These are phyloP conservation scores for Rotaria macrura DNA, from an alignment of 2,888 invertebrate genomes.

Conservation along the genomic window DNA sequence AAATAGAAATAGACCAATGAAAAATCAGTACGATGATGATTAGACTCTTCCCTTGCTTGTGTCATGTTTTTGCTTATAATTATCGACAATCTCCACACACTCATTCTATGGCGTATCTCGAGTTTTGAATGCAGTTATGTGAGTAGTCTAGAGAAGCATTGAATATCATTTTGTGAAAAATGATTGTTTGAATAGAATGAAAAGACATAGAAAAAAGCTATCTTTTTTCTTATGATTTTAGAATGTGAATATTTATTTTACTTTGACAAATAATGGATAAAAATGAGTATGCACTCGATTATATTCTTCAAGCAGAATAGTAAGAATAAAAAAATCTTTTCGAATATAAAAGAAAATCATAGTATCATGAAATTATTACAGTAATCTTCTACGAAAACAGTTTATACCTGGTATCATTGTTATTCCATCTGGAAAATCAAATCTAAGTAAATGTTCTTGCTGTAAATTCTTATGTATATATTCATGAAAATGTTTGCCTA, in stretches of 20 bases:
- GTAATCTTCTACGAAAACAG: constrained; percentile 5
- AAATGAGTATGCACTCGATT: constrained; percentile 15
- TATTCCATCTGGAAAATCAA: constrained; percentile 6
- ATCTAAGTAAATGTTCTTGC: background rate
- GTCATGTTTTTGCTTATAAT: too few species aligned
- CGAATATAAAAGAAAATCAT: background rate
- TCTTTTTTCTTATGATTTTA: background rate
- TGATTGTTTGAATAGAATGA: too few species aligned
- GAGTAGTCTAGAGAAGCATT: too few species aligned
- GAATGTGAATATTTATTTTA: background rate
- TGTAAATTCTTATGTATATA: too few species aligned
- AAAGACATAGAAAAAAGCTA: too few species aligned
- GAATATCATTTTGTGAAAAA: too few species aligned
- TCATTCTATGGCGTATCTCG: too few species aligned
- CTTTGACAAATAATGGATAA: background rate
- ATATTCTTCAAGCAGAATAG: constrained; percentile 18
- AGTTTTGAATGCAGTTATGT: too few species aligned
- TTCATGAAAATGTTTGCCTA: background rate
- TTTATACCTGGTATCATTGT: background rate
- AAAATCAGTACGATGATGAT: background rate
- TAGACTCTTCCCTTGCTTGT: too few species aligned
- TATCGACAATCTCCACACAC: too few species aligned
- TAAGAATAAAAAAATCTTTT: background rate
- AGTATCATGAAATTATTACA: background rate
- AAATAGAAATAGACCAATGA: background rate